These are phyloP conservation scores for Xylocampa areola DNA, from an alignment of 2,888 invertebrate species.

Conservation along the genomic window DNA sequence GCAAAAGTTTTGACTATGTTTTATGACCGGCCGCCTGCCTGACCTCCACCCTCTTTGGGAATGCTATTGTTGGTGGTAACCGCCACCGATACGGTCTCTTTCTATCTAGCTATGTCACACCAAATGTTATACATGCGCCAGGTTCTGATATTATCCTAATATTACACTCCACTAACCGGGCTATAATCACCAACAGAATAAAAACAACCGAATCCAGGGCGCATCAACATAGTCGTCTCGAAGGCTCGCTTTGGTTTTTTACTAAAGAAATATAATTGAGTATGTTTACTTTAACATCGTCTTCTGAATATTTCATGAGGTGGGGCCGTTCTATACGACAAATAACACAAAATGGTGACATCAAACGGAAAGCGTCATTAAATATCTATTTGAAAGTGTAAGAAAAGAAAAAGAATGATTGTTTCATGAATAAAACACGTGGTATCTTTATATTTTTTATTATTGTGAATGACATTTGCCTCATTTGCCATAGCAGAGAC, in stretches of 20 bases:
- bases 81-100: too few relatives aligned
- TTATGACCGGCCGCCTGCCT: too few relatives aligned
- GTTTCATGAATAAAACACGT: constrained; percentile 49
- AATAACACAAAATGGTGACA: constrained; percentile 37
- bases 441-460: constrained; percentile 26
- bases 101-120: too few relatives aligned
- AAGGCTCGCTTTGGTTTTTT: constrained; percentile 21
- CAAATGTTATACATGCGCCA: too few relatives aligned
- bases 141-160: too few relatives aligned
- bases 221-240: not conserved
- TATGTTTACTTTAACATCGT: constrained; percentile 40
- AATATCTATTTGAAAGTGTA: constrained; percentile 29
- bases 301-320: constrained; percentile 47
- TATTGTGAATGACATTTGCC: constrained; percentile 32
- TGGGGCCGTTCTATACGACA: constrained; percentile 33
- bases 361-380: constrained; percentile 36
- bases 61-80: too few relatives aligned
- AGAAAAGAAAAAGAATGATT: constrained; percentile 18
- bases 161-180: too few relatives aligned
- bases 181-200: too few relatives aligned
- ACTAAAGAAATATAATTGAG: constrained; percentile 39
- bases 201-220: constrained; percentile 6
- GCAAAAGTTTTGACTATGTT: too few relatives aligned
- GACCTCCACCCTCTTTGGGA: too few relatives aligned
- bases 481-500: too few relatives aligned